Evolutionary conservation across 1,140 invertebrate genomes (phyloP).

Genomic region (Megalonaias nervosa): DNA sequence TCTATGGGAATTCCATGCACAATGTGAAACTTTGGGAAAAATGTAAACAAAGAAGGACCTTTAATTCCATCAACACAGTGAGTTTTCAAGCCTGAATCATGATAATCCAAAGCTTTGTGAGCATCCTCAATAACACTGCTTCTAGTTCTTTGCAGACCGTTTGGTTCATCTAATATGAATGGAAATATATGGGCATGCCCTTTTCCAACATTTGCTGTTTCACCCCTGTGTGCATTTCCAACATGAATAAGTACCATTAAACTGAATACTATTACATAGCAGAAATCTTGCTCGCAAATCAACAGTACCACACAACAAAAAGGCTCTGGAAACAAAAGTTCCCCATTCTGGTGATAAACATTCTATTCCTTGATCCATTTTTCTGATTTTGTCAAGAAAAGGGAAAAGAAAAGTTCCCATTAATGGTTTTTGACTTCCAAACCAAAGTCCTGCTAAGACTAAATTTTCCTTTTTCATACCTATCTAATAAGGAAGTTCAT

Average conservation of each 20-base stretch:
- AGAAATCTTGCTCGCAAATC: constrained; percentile 37
- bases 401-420: constrained; percentile 31
- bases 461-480: constrained; percentile 39
- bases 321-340: constrained; percentile 21
- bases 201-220: constrained; percentile 34
- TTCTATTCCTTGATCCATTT: constrained; percentile 21
- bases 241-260: constrained; percentile 31
- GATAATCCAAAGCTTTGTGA: constrained; percentile 3
- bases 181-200: no score
- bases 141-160: constrained; percentile 21
- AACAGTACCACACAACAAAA: constrained; percentile 31
- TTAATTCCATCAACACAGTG: constrained; percentile 31
- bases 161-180: constrained; percentile 4
- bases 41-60: constrained; percentile 7
- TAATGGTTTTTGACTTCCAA: constrained; percentile 28
- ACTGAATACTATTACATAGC: constrained; percentile 35
- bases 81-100: constrained; percentile 1
- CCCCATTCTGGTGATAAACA: constrained; percentile 6
- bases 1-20: neutral
- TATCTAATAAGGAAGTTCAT: no score
- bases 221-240: constrained; percentile 34
- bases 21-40: neutral
- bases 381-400: constrained; percentile 20
- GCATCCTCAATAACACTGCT: constrained; percentile 15
- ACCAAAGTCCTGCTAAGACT: constrained; percentile 31